Conservation (phyloP, 1,140 invertebrate species). For the Melanaphis sacchari region DNA sequence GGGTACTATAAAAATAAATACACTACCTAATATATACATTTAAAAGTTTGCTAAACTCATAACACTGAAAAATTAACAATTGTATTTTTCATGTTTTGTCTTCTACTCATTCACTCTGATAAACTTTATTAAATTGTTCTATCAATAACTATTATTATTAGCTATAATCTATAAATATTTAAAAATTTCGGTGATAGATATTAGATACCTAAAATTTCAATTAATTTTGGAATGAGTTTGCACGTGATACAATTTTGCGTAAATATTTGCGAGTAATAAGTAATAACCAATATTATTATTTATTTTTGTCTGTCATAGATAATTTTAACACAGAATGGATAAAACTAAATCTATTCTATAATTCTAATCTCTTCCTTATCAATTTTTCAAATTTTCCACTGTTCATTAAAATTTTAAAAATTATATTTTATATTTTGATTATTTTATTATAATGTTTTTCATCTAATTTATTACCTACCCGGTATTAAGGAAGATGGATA, state of each 20-base stretch:
- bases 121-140: neutral
- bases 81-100: neutral
- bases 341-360: too few relatives aligned
- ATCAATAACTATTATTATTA: neutral
- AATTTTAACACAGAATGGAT: too few relatives aligned
- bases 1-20: too few relatives aligned
- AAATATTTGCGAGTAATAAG: too few relatives aligned
- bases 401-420: neutral
- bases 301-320: neutral
- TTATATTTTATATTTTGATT: neutral
- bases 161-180: neutral
- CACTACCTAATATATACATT: too few relatives aligned
- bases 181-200: neutral
- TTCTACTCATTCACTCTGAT: neutral
- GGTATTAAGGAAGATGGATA: too few relatives aligned
- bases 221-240: neutral
- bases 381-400: neutral
- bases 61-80: neutral
- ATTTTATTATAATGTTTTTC: too few relatives aligned
- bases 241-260: too few relatives aligned
- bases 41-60: too few relatives aligned
- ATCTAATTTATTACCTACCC: too few relatives aligned
- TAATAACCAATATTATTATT: neutral
- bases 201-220: too few relatives aligned
- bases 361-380: neutral